phyloP scores from a whole-genome alignment of 2,888 invertebrate genomes.

The Theretra japonica region DNA sequence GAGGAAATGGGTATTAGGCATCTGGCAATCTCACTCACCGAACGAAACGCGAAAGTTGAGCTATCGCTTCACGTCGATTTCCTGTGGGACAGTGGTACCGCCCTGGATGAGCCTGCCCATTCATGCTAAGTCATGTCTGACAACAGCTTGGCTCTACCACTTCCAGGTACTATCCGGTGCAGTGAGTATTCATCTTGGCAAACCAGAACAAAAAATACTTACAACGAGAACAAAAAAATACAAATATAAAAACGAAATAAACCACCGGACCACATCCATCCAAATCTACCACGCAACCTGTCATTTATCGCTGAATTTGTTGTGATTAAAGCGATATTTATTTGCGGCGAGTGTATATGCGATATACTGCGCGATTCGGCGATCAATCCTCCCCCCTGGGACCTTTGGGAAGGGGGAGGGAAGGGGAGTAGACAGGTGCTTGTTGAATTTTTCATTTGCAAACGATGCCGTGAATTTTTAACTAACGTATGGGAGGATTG shows the following conservation, averaged over 20 bases:
- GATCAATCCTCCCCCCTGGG: neutral
- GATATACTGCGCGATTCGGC: neutral
- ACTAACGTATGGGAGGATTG: neutral
- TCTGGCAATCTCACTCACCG: too few relatives aligned
- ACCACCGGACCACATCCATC: neutral
- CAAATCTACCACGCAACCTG: neutral
- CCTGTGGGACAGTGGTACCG: too few relatives aligned
- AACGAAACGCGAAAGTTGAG: too few relatives aligned
- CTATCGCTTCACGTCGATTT: too few relatives aligned
- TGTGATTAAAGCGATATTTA: constrained; percentile 17
- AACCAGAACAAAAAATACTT: neutral
- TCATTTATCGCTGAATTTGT: constrained; percentile 16
- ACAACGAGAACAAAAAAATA: neutral
- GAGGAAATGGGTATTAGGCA: too few relatives aligned
- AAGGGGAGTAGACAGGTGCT: neutral
- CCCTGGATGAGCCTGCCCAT: too few relatives aligned
- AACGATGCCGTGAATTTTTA: constrained; percentile 10
- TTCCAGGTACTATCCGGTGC: too few relatives aligned
- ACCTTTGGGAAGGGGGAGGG: too few relatives aligned
- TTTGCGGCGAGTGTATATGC: constrained; percentile 15
- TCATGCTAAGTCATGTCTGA: too few relatives aligned
- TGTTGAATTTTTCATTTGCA: constrained; percentile 24
- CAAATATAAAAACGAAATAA: neutral
- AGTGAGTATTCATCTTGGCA: too few relatives aligned
- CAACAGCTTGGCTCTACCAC: too few relatives aligned